Evolutionary conservation across 53 echinoderm and acorn worm genomes (phyloP).

Genomic region (Patiria pectinifera): DNA sequence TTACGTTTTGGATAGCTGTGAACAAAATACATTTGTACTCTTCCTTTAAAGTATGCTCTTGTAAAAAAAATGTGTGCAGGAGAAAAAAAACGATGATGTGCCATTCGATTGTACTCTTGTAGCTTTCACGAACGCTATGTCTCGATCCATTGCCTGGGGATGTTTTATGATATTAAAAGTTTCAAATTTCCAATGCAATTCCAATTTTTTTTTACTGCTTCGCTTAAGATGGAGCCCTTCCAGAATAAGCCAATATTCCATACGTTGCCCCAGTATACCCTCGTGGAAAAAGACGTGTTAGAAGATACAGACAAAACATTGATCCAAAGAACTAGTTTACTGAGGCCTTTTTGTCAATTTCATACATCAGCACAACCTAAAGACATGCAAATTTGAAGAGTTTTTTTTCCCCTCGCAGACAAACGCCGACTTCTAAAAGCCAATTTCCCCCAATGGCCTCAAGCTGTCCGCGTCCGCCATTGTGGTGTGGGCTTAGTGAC

Average conservation of each 20-base stretch:
- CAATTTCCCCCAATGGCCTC: conserved; percentile 11
- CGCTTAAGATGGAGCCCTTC: neutral
- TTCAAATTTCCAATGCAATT: neutral
- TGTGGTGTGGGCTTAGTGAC: conserved; percentile 28
- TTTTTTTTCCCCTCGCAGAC: neutral
- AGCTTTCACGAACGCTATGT: neutral
- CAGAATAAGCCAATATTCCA: neutral
- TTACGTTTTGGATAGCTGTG: no score
- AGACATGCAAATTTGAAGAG: conserved; percentile 18
- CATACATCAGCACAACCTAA: neutral
- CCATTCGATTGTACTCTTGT: neutral
- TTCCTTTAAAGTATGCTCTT: no score
- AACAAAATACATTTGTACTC: no score
- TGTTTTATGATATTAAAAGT: neutral
- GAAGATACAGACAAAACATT: conserved; percentile 10
- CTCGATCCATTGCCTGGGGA: neutral
- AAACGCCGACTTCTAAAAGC: conserved; percentile 11
- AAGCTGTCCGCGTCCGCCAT: neutral
- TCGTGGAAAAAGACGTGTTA: neutral
- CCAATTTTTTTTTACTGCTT: neutral
- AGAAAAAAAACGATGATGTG: no score
- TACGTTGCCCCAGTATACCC: neutral
- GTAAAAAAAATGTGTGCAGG: no score
- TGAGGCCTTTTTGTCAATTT: neutral
- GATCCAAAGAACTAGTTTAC: conserved; percentile 17